Conservation (phyloP, 2,888 invertebrate genomes). For the Drosophila suboccidentalis region DNA sequence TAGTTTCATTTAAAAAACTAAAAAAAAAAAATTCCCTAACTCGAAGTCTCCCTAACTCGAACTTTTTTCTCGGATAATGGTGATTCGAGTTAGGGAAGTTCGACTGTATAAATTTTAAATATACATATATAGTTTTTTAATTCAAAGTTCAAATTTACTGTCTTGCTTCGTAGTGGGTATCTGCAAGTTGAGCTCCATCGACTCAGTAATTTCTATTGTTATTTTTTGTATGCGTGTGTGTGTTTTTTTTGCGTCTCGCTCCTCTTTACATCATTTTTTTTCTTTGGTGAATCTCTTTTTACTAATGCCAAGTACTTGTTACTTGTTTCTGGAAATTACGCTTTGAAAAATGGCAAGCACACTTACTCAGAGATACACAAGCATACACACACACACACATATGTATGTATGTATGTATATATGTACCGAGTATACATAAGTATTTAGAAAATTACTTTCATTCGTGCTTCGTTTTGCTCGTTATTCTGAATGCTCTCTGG, state of each 20-base stretch:
- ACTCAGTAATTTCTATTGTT: constrained; percentile 1
- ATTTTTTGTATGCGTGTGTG: not conserved
- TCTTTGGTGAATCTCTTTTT: constrained; percentile 40
- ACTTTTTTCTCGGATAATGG: no score
- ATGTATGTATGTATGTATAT: not conserved
- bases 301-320: constrained; percentile 43
- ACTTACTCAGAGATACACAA: constrained; percentile 22
- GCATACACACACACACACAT: constrained; percentile 6
- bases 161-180: constrained; percentile 1
- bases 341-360: constrained; percentile 74
- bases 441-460: constrained; percentile 81
- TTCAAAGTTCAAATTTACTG: not conserved
- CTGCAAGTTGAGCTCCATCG: not conserved
- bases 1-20: no score
- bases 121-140: not conserved
- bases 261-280: constrained; percentile 22
- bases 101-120: no score
- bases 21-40: no score
- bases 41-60: no score
- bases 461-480: constrained; percentile 75
- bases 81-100: no score
- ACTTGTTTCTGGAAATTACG: constrained; percentile 73
- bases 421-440: constrained; percentile 48
- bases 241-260: constrained; percentile 3
- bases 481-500: constrained; percentile 61